Base-by-base conservation (phyloP, 2,888 invertebrate genomes). In the Dorcus parallelipipedus region DNA sequence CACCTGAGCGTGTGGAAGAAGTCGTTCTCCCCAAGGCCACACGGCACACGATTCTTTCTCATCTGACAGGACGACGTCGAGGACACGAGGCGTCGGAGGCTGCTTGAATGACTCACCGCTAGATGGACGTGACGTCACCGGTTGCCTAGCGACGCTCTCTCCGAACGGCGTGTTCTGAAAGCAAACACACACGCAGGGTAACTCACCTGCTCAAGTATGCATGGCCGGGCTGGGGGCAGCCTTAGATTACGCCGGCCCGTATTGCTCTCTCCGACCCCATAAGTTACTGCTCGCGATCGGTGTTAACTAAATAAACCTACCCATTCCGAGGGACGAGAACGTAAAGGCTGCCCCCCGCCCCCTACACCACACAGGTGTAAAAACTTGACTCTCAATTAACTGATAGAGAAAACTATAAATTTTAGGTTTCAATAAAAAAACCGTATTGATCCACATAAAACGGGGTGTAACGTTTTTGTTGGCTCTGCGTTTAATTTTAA, bases 61-160 rank as follows among this genome's bases (percentile, higher is more conserved):
- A 40, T 38, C 51, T n/a, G n/a, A 23, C 51, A 17, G 52, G 49
- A 57, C 45, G 58, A 52, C 54, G 51, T 54, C 60, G 20, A 52
- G 53, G 57, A 58, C 45, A 58, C 60, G 54, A 50, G 57, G 47
- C 57, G 52, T 43, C 50, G 59, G 59, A 59, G 52, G 54, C 59
- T 64, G 60, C 63, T 64, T 60, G 56, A 61, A 63, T 60, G 65
- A 67, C 57, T 65, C 64, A 63, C 59, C 67, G 62, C 60, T 63
- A 67, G 67, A 67, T 65, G 65, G 65, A 66, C 63, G 61, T 66
- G 64, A 67, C 67, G 65, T 67, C 67, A 67, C 53, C 61, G 63
- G 67, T 67, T 64, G 65, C 67, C 63, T 65, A 67, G 67, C 67
- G 60, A 67, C 67, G 61, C 58, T 52, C 61, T 58, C 60, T 54